Percentiles rank a stretch among this genome's conserved stretches.
Conservation (phyloP, 2,113 vertebrate species). For the Indicator maculatus region DNA sequence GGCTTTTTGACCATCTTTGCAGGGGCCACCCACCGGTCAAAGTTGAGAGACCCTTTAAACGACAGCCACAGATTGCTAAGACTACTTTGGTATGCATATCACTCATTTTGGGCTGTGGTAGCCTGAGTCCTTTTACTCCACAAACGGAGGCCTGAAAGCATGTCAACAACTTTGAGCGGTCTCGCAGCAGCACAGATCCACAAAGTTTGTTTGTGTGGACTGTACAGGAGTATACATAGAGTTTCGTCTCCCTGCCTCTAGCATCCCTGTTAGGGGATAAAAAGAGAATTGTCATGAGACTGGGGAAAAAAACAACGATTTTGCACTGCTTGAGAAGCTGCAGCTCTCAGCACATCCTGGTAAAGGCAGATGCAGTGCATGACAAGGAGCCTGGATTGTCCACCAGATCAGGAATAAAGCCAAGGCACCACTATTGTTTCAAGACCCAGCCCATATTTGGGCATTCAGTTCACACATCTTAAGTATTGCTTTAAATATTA, state of each 20-base stretch:
- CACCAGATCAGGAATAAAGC: constrained; percentile 50
- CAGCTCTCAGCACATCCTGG: neutral
- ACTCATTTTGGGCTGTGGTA: neutral
- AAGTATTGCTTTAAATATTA: constrained; percentile 68
- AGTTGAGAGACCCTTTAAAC: neutral
- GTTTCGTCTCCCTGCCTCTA: neutral
- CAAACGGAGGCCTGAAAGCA: neutral
- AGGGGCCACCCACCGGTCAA: neutral
- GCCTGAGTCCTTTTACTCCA: neutral
- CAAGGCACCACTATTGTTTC: constrained; percentile 62
- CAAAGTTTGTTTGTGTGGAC: neutral
- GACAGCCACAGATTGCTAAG: neutral
- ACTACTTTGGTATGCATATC: neutral
- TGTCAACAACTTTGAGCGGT: constrained; percentile 12
- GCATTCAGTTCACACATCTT: constrained; percentile 60
- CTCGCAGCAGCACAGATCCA: neutral
- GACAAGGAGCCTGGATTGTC: constrained; percentile 35
- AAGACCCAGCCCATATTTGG: constrained; percentile 66
- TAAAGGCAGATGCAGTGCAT: neutral
- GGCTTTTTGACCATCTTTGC: neutral
- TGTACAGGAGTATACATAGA: neutral
- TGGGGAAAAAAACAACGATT: neutral
- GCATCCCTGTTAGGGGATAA: neutral
- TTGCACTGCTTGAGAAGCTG: neutral
- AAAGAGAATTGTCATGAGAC: neutral